Evolutionary conservation across 2,888 invertebrate species (phyloP), one percentile per base, ranked within the genome.

Genomic region (Falcaria lacertinaria): DNA sequence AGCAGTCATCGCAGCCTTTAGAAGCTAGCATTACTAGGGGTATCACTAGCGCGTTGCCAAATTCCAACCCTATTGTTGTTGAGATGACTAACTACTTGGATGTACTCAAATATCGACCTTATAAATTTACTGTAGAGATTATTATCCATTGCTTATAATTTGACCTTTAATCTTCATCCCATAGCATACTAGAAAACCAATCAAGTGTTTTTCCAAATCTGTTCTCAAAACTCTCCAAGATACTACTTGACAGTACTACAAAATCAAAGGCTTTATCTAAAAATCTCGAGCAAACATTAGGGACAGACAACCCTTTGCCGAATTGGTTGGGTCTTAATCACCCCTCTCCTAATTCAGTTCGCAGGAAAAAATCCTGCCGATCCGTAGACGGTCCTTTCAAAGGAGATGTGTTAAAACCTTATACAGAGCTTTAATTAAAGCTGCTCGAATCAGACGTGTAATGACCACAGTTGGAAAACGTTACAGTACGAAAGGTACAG

Each of bases 381-480:
- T 37, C 75, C 66, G 65, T 44, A 64, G 59, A 65, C 64, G 57
- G 60, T 66, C 72, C 76, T 74, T 60, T 74, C 74, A 69, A 74
- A 75, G 78, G 74, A 80, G 79, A 81, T 75, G 83, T 79, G 82
- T 77, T 84, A 84, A 80, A 85, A 75, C 85, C 87, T 85, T 85
- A 80, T 62, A 71, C 84, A 73, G 73, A 74, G 75, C 82, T 85
- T 87, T 87, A 87, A 88, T 88, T 87, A 88, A 86, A 84, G 74
- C 74, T 62, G 68, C 54, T 55, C 60, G 61, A 59, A 61, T 60
- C 54, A 45, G 43, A 46, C 39, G 50, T 45, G 50, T 62, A 58
- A 55, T 22, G 3, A 22, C 14, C 37, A 37, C 25, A 37, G 37
- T 37, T 15, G 15, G 41, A 45, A 47, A 34, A 36, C 33, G 34